phyloP scores from a whole-genome alignment of 2,113 vertebrate species.

The Cryptomyrus ogoouensis region DNA sequence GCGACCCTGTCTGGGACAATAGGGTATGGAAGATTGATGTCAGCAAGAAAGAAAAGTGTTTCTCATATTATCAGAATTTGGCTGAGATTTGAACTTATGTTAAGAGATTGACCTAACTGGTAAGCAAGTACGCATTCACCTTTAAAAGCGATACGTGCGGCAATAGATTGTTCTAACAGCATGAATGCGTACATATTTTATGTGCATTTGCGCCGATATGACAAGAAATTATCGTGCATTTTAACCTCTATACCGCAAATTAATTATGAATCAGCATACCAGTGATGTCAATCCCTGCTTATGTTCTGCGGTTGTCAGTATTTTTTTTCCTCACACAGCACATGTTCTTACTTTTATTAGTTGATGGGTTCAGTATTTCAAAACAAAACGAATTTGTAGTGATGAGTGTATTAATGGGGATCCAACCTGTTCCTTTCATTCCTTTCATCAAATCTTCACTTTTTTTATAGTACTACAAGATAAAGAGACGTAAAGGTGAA shows the following conservation, averaged over 20 bases:
- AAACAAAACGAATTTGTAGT: neutral
- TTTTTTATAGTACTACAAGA: neutral
- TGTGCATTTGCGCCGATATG: too few species aligned
- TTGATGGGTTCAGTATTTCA: neutral
- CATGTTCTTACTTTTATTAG: neutral
- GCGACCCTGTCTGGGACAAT: neutral
- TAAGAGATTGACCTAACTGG: too few species aligned
- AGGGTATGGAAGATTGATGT: neutral
- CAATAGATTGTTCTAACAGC: too few species aligned
- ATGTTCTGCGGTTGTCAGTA: neutral
- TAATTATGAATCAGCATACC: too few species aligned
- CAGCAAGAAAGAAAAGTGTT: neutral
- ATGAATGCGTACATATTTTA: too few species aligned
- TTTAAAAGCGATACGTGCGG: too few species aligned
- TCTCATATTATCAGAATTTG: neutral
- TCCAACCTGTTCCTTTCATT: neutral
- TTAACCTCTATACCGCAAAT: too few species aligned
- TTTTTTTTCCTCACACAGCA: neutral
- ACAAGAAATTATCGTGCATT: too few species aligned
- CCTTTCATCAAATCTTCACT: neutral
- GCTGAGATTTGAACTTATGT: neutral
- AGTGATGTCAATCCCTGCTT: too few species aligned
- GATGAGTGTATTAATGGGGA: neutral
- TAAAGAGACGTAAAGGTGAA: neutral
- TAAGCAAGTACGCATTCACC: too few species aligned